These are phyloP conservation scores for Pseudococcus longispinus DNA, from an alignment of 2,888 invertebrate species.

Conservation along the genomic window DNA sequence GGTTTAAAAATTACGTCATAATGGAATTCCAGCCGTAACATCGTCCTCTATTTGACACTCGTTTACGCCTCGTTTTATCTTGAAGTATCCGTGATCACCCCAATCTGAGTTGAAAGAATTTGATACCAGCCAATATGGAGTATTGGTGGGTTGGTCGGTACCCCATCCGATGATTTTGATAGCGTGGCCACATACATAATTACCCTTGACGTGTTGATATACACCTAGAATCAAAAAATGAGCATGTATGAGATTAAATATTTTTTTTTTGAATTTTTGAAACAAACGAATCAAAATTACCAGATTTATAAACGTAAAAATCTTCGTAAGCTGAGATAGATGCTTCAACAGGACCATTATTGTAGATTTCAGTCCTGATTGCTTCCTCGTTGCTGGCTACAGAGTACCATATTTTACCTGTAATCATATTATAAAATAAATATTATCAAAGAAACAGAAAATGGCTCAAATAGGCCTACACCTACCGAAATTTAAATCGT, in stretches of 20 bases:
- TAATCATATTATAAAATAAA: not conserved
- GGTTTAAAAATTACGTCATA: not conserved
- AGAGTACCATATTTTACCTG: slow-evolving; percentile 60
- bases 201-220: slow-evolving; percentile 77
- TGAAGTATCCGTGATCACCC: slow-evolving; percentile 88
- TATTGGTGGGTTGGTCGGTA: slow-evolving; percentile 70
- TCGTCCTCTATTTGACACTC: slow-evolving; percentile 78
- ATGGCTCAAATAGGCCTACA: not conserved
- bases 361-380: slow-evolving; percentile 83
- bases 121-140: slow-evolving; percentile 87
- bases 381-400: slow-evolving; percentile 67
- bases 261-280: no score
- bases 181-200: slow-evolving; percentile 67
- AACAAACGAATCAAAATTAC: slow-evolving; percentile 41
- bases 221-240: slow-evolving; percentile 66
- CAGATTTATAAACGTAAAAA: slow-evolving; percentile 79
- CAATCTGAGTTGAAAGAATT: slow-evolving; percentile 95
- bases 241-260: no score
- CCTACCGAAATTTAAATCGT: slow-evolving; percentile 79
- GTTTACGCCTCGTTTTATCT: slow-evolving; percentile 80
- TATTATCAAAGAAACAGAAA: not conserved
- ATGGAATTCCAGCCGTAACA: slow-evolving; percentile 74
- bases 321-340: slow-evolving; percentile 88
- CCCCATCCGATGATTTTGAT: slow-evolving; percentile 75
- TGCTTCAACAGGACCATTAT: slow-evolving; percentile 88